Evolutionary conservation across 2,113 vertebrate species (phyloP).

Genomic region (Nyctibius bracteatus): DNA sequence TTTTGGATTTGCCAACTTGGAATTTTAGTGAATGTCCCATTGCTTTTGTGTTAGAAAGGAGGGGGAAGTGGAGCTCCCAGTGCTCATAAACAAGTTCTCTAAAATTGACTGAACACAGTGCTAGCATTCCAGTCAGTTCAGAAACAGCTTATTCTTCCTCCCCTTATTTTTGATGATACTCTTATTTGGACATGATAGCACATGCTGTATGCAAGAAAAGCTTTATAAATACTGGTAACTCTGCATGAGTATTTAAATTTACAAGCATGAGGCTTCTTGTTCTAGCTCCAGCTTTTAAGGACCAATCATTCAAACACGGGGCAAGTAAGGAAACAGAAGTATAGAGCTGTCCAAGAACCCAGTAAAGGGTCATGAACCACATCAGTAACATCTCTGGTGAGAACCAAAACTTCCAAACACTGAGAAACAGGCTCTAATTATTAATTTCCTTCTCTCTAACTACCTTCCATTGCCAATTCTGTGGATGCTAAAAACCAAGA

Average conservation of each 20-base stretch:
- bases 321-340: background rate
- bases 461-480: background rate
- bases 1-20: background rate
- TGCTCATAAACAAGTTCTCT: background rate
- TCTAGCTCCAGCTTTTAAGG: background rate
- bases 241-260: background rate
- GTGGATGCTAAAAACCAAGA: background rate
- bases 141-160: background rate
- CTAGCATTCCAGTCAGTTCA: background rate
- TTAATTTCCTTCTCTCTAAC: background rate
- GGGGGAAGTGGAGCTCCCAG: background rate
- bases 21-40: background rate
- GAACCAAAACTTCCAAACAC: background rate
- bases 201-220: background rate
- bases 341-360: rapidly evolving
- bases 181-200: background rate
- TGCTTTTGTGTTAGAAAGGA: background rate
- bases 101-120: background rate
- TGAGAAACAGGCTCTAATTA: background rate
- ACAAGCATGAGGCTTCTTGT: background rate
- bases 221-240: background rate
- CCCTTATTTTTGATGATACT: background rate
- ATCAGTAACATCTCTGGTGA: background rate
- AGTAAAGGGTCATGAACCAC: background rate
- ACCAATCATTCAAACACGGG: background rate